phyloP scores from a whole-genome alignment of 2,113 vertebrate species.

The Chamaetylas fuelleborni region DNA sequence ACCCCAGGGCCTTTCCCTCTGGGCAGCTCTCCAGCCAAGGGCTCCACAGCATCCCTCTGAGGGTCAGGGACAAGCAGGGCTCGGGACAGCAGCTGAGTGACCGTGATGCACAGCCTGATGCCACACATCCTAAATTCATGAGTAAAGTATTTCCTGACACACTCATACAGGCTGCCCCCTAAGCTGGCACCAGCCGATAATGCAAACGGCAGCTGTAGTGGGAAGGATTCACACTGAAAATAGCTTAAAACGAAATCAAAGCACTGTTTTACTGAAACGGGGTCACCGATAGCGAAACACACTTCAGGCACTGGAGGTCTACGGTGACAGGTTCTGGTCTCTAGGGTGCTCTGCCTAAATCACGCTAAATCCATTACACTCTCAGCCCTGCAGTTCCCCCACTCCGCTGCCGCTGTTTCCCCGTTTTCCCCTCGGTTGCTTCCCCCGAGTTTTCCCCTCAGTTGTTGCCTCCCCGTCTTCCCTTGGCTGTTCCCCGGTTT shows the following conservation, averaged over 20 bases:
- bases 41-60: rapidly evolving
- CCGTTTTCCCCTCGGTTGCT: too few species aligned
- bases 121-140: rapidly evolving
- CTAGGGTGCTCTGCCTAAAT: background rate
- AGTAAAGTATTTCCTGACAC: too few species aligned
- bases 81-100: rapidly evolving
- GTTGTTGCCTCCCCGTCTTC: too few species aligned
- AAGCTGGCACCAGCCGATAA: rapidly evolving
- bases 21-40: background rate
- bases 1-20: background rate
- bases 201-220: rapidly evolving
- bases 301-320: too few species aligned
- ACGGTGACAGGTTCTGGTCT: too few species aligned
- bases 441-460: too few species aligned
- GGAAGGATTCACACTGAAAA: background rate
- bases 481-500: too few species aligned
- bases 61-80: background rate
- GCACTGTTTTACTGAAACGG: background rate
- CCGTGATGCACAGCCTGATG: rapidly evolving
- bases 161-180: rapidly evolving
- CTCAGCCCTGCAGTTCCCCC: background rate
- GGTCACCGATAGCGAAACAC: background rate
- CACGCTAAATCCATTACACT: background rate
- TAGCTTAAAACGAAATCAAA: background rate
- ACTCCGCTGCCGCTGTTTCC: background rate